phyloP scores from a whole-genome alignment of 1,140 invertebrate genomes.

The Tetramorium simillimum region DNA sequence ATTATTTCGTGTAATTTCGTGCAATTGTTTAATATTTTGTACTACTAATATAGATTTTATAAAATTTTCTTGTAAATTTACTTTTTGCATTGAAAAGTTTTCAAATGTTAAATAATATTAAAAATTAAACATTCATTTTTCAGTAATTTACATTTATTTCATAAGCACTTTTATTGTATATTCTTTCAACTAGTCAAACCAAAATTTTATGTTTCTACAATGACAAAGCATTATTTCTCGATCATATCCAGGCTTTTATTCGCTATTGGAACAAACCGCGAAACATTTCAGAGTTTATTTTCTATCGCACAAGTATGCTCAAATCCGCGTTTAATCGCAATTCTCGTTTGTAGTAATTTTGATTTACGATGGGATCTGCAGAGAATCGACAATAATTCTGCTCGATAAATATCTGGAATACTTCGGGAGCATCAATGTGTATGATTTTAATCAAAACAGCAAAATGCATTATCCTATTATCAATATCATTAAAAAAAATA shows the following conservation, averaged over 20 bases:
- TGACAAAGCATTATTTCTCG: slow-evolving; percentile 5
- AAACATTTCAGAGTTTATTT: slow-evolving; percentile 22
- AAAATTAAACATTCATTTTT: not conserved
- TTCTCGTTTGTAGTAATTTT: slow-evolving; percentile 36
- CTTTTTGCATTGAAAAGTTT: not conserved
- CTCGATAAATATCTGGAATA: slow-evolving; percentile 38
- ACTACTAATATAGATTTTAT: not conserved
- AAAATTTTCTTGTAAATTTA: not conserved
- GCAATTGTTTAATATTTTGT: not conserved
- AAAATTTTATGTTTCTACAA: not conserved
- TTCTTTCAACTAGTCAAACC: not conserved
- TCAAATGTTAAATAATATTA: not conserved
- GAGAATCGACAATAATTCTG: slow-evolving; percentile 7
- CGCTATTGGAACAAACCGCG: not conserved
- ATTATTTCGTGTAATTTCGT: not conserved
- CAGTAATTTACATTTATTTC: not conserved
- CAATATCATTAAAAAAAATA: not conserved
- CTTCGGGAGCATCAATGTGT: not conserved
- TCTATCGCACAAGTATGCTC: slow-evolving; percentile 17
- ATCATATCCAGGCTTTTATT: not conserved
- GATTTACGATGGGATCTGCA: slow-evolving; percentile 24
- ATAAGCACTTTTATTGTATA: too few relatives aligned
- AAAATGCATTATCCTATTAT: not conserved
- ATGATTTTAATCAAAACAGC: slow-evolving; percentile 3
- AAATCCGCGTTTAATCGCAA: slow-evolving; percentile 18